phyloP scores from a whole-genome alignment of 2,797 vertebrate genomes.

The Oophaga sylvatica region DNA sequence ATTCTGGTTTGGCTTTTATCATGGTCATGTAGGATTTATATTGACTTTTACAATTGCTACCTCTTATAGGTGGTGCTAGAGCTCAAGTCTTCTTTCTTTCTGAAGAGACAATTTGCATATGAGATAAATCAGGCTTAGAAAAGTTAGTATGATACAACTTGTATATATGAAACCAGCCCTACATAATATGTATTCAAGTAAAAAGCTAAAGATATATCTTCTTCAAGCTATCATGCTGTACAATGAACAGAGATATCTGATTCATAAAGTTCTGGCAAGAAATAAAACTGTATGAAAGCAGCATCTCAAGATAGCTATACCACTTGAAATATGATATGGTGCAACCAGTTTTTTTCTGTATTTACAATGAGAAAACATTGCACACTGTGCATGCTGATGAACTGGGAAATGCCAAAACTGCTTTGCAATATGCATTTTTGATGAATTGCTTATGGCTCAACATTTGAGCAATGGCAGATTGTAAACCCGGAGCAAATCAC shows the following conservation, averaged over 20 bases:
- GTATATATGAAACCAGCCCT: no score
- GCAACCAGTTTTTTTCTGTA: conserved; percentile 25
- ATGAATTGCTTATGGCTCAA: conserved; percentile 58
- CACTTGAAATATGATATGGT: conserved; percentile 21
- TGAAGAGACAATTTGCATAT: no score
- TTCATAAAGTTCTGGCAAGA: background rate
- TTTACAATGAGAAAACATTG: conserved; percentile 34
- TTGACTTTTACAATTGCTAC: no score
- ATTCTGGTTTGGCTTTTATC: no score
- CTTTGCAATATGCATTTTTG: conserved; percentile 59
- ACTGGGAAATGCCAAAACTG: conserved; percentile 32
- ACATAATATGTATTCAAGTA: background rate
- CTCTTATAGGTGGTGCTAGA: no score
- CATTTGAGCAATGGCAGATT: conserved; percentile 53
- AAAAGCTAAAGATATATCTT: background rate
- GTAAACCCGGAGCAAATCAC: conserved; percentile 48
- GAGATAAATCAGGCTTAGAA: no score
- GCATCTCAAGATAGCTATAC: background rate
- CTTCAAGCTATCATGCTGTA: background rate
- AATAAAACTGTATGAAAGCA: background rate
- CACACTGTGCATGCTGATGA: conserved; percentile 41
- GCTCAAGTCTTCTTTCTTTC: no score
- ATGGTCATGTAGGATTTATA: no score
- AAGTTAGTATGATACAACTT: no score
- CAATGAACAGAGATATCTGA: background rate